phyloP scores from a whole-genome alignment of 2,797 vertebrate species.

The Anabacerthia variegaticeps region DNA sequence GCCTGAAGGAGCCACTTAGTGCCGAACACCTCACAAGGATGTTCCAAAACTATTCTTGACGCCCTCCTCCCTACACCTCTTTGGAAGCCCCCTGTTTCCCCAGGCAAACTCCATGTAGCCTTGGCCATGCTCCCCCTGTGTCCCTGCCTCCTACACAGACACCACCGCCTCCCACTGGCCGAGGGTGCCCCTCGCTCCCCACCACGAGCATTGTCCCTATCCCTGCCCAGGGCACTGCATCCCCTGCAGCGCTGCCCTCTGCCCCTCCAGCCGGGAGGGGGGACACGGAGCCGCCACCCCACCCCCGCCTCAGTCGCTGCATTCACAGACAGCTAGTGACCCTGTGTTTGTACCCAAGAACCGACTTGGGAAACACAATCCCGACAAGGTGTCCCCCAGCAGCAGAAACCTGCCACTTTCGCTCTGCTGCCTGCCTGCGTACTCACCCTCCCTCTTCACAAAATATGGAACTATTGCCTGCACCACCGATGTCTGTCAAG shows the following conservation, averaged over 20 bases:
- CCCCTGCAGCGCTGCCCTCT: background rate
- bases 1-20: background rate
- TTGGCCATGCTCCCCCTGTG: accelerated
- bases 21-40: accelerated
- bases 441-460: background rate
- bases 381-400: background rate
- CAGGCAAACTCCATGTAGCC: background rate
- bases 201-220: background rate
- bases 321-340: background rate
- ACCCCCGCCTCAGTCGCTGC: accelerated
- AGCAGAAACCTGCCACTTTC: background rate
- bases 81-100: background rate
- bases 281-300: background rate
- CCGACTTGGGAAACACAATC: background rate
- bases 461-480: background rate
- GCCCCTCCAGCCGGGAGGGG: background rate
- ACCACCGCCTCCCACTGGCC: background rate
- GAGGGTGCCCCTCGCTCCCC: background rate
- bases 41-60: background rate
- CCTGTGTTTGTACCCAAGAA: background rate
- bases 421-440: background rate
- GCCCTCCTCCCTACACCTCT: background rate
- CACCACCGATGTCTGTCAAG: background rate
- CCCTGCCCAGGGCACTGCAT: background rate
- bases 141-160: accelerated